Evolutionary conservation across 2,113 vertebrate genomes (phyloP), one percentile per base, ranked within the genome.

Genomic region (Silurus meridionalis): DNA sequence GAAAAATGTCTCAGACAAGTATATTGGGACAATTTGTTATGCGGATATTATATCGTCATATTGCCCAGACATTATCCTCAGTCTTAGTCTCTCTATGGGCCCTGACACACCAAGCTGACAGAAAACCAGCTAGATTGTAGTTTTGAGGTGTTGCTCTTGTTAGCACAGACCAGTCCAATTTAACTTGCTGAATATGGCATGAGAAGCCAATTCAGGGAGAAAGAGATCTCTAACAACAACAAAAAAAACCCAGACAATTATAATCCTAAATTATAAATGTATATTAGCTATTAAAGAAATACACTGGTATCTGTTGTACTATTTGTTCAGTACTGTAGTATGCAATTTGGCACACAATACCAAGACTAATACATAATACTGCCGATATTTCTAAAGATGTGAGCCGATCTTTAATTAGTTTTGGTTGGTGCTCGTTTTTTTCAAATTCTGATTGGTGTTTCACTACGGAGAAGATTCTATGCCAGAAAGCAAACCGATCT

Each of bases 101-200:
- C 58, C 57, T 48, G 78, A 80, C 78, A 80, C 78, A 80, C 58
- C 78, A 80, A 80, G 15, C 58, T 46, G n/a, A 80, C 57, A 58
- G 77, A 80, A 14, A 80, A 57, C 15, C 78, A 19, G 37, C 25
- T 46, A 13, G 17, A 46, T 28, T 61, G 8, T 23, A 60, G 14
- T 61, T 61, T 57, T 23, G 9, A 10, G 9, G 3, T 61, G 8
- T 80, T 19, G 10, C 28, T 9, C 78, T 60, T 80, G 13, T 78
- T 28, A 78, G 75, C 6, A 15, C 75, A 57, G 8, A 61, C 61
- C 57, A 61, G 78, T 61, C 10, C 57, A 46, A 21, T 11, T 46
- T 37, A 80, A 80, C 25, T 0, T 60, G 14, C 9, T 79, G 53
- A 6, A 53, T 46, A 37, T 46, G 23, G 23, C n/a, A 25, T 71